A percentile compares a stretch with the other conserved stretches of the same genome.
phyloP scores from a whole-genome alignment of 2,797 vertebrate species.

The Coregonus suidteri region DNA sequence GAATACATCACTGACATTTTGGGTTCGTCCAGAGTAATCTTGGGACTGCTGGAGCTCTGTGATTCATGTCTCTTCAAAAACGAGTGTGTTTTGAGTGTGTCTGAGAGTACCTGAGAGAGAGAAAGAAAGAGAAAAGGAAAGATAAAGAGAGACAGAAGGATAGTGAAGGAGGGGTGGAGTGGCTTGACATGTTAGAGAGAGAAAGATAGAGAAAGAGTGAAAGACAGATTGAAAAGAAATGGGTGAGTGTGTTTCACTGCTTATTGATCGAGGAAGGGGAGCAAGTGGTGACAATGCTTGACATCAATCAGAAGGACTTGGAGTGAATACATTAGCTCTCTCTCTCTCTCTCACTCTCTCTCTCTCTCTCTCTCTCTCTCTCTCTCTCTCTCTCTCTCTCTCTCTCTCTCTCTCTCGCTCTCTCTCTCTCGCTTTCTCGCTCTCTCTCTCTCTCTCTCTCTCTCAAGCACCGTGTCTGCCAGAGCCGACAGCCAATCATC shows the following conservation, averaged over 20 bases:
- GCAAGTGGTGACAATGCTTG: conserved; percentile 1
- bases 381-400: background rate
- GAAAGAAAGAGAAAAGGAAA: background rate
- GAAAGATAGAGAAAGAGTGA: no score
- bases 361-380: background rate
- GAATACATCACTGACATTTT: background rate
- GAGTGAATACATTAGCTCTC: conserved; percentile 6
- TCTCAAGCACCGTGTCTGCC: conserved; percentile 15
- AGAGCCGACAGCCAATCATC: conserved; percentile 20
- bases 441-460: background rate
- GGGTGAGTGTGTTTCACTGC: conserved; percentile 5
- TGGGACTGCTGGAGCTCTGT: background rate
- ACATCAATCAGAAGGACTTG: conserved; percentile 12
- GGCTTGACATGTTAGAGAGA: background rate
- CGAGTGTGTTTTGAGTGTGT: background rate
- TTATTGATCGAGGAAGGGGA: conserved; percentile 15
- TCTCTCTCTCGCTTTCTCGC: no score
- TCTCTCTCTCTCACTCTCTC: background rate
- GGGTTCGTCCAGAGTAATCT: background rate
- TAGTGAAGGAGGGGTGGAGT: background rate
- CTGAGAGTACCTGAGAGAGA: background rate
- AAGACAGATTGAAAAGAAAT: background rate
- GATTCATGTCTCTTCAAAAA: background rate
- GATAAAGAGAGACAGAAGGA: background rate
- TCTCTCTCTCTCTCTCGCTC: background rate